These are phyloP conservation scores for Lacanobia wlatinum DNA, from an alignment of 2,888 invertebrate genomes.

Conservation along the genomic window DNA sequence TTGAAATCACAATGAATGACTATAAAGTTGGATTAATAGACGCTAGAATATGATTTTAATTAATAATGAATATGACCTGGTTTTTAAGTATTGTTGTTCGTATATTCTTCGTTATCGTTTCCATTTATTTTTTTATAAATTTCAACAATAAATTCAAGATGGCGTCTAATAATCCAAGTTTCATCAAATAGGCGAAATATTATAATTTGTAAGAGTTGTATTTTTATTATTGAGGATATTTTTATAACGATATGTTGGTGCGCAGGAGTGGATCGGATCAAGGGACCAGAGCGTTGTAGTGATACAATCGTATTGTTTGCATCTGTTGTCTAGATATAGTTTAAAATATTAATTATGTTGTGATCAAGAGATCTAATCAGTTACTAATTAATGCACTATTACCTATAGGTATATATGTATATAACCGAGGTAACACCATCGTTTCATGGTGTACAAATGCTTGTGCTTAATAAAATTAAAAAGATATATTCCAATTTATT, in stretches of 20 bases:
- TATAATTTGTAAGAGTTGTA: slow-evolving; percentile 60
- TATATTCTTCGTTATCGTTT: background rate
- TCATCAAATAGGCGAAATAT: slow-evolving; percentile 37
- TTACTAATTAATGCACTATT: slow-evolving; percentile 81
- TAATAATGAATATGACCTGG: slow-evolving; percentile 3
- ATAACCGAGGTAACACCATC: slow-evolving; percentile 70
- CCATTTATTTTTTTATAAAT: slow-evolving; percentile 1
- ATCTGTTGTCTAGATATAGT: slow-evolving; percentile 72
- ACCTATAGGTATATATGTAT: slow-evolving; percentile 77
- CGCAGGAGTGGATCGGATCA: slow-evolving; percentile 69
- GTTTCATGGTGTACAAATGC: slow-evolving; percentile 75
- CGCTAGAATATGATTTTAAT: background rate
- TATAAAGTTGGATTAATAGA: slow-evolving; percentile 29
- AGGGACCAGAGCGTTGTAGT: slow-evolving; percentile 84
- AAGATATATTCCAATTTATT: slow-evolving; percentile 83
- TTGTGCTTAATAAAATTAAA: slow-evolving; percentile 87
- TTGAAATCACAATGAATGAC: slow-evolving; percentile 17
- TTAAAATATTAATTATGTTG: slow-evolving; percentile 79
- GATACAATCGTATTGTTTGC: slow-evolving; percentile 68
- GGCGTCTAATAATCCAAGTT: slow-evolving; percentile 33
- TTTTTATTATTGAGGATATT: slow-evolving; percentile 65
- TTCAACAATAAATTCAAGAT: background rate
- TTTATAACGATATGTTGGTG: slow-evolving; percentile 74
- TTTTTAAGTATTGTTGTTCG: background rate
- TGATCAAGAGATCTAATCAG: slow-evolving; percentile 83